Evolutionary conservation across 2,888 invertebrate species (phyloP), one percentile per base, ranked within the genome.

Genomic region (Druceiella hillmani): DNA sequence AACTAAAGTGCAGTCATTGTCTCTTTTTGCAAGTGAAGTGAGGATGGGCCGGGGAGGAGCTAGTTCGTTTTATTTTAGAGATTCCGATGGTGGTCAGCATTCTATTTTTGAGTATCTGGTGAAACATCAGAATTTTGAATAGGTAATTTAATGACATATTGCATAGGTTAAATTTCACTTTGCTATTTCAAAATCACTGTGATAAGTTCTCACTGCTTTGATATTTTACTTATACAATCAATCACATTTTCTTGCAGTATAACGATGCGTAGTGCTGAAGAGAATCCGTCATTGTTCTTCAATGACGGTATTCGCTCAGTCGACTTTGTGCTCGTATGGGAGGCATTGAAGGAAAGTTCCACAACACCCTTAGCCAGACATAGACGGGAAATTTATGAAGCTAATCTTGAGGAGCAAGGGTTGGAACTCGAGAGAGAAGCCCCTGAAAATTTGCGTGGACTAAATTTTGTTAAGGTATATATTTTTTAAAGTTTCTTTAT

Each of bases 281-380:
- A 62, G 51, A 73, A 71, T 48, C 73, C 74, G 0, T 78, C 79
- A 1, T 62, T 84, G 39, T 79, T 74, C 46, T 87, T 87, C 60
- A 73, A 73, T 45, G 87, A 87, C 59, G 81, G 81, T 6, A 60
- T 73, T 4, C 74, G 84, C 14, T 79, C 83, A 3, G 80, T 88
- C 50, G 87, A 88, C 64, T 88, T 82, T 63, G 79, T 87, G 28
- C 58, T 89, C 34, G 88, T 83, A 5, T 89, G 87, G 81, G 83
- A 85, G 58, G 64, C 75, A 35, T 61, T 57, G 11, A 61, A 74
- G 43, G 73, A 74, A 29, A 71, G 76, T 31, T 72, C 76, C 2
- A 62, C 56, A 24, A 65, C 60, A 1, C 50, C 56, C 1, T 65
- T 64, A 37, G 66, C 68, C 2, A 61, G 59, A 15, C 61, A 62